These are phyloP conservation scores for Eucera pruinosa DNA, from an alignment of 2,888 invertebrate species.

Conservation along the genomic window DNA sequence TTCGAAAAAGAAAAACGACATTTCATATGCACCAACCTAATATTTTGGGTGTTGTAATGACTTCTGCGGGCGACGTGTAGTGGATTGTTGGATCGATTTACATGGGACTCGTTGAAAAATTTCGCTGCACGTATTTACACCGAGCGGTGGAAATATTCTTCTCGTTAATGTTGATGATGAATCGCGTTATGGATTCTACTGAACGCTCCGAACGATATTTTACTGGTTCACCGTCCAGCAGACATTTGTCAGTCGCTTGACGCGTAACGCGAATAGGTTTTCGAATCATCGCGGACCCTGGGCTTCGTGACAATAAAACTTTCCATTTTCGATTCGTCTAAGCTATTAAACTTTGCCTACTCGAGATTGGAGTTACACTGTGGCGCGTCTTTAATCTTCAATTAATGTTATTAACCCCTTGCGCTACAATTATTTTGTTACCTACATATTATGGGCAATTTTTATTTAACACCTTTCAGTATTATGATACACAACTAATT, in stretches of 20 bases:
- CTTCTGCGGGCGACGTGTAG: conserved; percentile 18
- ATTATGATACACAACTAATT: too few relatives aligned
- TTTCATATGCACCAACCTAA: too few relatives aligned
- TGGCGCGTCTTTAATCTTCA: too few relatives aligned
- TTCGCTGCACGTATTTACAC: not conserved
- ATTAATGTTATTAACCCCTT: too few relatives aligned
- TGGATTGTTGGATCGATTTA: not conserved
- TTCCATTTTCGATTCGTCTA: not conserved
- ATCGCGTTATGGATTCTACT: conserved; percentile 1
- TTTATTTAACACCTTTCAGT: too few relatives aligned
- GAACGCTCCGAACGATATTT: conserved; percentile 26
- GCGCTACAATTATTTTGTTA: too few relatives aligned
- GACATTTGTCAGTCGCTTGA: conserved; percentile 12
- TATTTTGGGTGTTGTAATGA: too few relatives aligned
- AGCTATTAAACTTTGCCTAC: not conserved
- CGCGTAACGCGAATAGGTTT: not conserved
- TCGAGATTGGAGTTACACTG: not conserved
- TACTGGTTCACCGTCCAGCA: conserved; percentile 6
- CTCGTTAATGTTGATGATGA: conserved; percentile 33
- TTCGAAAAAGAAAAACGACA: too few relatives aligned
- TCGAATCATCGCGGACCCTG: not conserved
- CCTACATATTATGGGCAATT: too few relatives aligned
- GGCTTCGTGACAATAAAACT: conserved; percentile 9
- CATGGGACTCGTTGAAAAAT: conserved; percentile 9
- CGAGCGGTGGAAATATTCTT: conserved; percentile 6